Conservation (phyloP, 2,797 vertebrate species). For the Dicrostonyx torquatus region DNA sequence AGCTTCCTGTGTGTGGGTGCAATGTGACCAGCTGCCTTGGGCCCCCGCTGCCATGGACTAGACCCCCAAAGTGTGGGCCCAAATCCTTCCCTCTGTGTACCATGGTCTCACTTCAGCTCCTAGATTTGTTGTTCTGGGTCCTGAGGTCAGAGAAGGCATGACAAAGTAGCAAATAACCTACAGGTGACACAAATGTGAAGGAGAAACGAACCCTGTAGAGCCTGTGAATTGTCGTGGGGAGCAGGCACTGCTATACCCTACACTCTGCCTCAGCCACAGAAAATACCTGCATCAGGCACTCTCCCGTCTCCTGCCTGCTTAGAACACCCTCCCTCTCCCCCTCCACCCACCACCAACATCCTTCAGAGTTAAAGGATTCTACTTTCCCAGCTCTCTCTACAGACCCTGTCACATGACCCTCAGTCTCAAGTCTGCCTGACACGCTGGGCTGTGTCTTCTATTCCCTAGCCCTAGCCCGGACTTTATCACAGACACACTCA, state of each 20-base stretch:
- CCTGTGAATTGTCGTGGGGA: neutral
- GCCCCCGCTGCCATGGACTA: neutral
- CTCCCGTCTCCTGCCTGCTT: neutral
- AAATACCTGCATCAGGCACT: accelerated
- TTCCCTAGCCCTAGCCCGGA: neutral
- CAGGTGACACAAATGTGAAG: accelerated
- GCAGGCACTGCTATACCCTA: neutral
- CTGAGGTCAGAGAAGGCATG: neutral
- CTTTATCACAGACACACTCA: neutral
- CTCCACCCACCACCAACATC: neutral
- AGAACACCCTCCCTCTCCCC: neutral
- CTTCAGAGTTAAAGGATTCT: neutral
- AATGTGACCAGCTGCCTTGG: neutral
- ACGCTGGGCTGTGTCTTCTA: neutral
- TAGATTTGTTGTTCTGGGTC: neutral
- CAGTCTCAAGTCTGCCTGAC: neutral
- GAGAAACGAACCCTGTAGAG: neutral
- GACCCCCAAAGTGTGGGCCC: neutral
- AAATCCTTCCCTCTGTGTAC: neutral
- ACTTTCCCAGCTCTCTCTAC: neutral
- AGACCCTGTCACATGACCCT: neutral
- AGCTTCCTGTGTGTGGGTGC: neutral
- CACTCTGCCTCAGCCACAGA: neutral
- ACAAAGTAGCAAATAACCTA: neutral
- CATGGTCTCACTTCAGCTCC: neutral